Conservation (phyloP, 2,888 invertebrate species). For the Scrobipalpa atriplicella region DNA sequence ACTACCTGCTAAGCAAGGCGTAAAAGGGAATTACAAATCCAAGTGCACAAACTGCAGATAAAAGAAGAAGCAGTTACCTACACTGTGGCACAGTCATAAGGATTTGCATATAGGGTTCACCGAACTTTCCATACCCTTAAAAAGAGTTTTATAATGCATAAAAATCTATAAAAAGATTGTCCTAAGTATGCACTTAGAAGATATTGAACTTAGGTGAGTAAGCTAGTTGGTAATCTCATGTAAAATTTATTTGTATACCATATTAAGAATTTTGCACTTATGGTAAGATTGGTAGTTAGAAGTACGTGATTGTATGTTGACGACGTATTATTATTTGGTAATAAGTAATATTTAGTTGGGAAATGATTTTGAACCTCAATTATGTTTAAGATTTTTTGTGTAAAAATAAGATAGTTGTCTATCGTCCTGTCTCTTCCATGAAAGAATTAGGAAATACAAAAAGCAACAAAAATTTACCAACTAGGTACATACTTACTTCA, state of each 20-base stretch:
- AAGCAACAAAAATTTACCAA: too few relatives aligned
- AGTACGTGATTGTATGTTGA: too few relatives aligned
- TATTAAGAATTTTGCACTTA: not conserved
- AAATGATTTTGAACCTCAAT: too few relatives aligned
- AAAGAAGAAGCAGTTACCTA: constrained; percentile 1
- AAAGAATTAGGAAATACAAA: too few relatives aligned
- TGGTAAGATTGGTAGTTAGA: not conserved
- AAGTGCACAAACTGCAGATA: not conserved
- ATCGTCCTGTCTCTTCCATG: too few relatives aligned
- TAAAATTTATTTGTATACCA: not conserved
- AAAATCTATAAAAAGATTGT: constrained; percentile 52
- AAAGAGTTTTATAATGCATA: constrained; percentile 46
- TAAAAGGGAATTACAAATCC: too few relatives aligned
- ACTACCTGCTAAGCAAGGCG: too few relatives aligned
- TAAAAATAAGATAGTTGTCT: too few relatives aligned
- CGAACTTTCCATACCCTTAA: constrained; percentile 40
- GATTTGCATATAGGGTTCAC: constrained; percentile 31
- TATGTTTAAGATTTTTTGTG: not conserved
- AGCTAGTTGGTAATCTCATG: not conserved
- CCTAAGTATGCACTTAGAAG: constrained; percentile 42
- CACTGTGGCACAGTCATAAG: constrained; percentile 28
- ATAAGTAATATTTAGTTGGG: too few relatives aligned
- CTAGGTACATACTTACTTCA: too few relatives aligned
- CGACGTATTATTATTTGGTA: too few relatives aligned
- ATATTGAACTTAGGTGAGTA: constrained; percentile 40